These are phyloP conservation scores for Cherax quadricarinatus DNA, from an alignment of 1,140 invertebrate species.

Conservation along the genomic window DNA sequence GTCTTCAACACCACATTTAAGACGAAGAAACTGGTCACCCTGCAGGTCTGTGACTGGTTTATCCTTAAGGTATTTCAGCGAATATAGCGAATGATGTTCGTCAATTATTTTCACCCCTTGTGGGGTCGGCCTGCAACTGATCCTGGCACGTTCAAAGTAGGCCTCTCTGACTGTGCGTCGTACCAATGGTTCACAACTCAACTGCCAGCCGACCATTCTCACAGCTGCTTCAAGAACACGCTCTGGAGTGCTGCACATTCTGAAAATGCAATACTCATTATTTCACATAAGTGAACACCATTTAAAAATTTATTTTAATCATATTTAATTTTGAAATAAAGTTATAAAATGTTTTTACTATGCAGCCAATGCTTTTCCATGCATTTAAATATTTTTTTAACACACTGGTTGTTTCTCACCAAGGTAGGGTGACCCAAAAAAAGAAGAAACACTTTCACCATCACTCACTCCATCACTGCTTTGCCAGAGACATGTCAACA, in stretches of 20 bases:
- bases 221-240: conserved; percentile 92
- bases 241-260: conserved; percentile 78
- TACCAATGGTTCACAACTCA: conserved; percentile 94
- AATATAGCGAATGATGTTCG: conserved; percentile 92
- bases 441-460: no score
- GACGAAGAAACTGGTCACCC: conserved; percentile 92
- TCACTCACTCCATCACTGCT: no score
- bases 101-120: conserved; percentile 95
- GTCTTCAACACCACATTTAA: conserved; percentile 91
- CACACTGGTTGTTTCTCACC: no score
- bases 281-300: no score
- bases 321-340: no score
- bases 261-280: conserved; percentile 27
- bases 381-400: no score
- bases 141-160: conserved; percentile 93
- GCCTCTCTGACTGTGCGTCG: conserved; percentile 90
- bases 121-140: conserved; percentile 91
- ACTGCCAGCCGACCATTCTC: conserved; percentile 95
- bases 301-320: no score
- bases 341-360: no score
- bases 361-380: no score
- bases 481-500: no score
- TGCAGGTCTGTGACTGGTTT: conserved; percentile 95
- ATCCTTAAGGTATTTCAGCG: conserved; percentile 95
- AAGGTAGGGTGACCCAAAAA: no score